Base-by-base conservation (phyloP, 2,113 vertebrate genomes). In the Irena cyanogastra region DNA sequence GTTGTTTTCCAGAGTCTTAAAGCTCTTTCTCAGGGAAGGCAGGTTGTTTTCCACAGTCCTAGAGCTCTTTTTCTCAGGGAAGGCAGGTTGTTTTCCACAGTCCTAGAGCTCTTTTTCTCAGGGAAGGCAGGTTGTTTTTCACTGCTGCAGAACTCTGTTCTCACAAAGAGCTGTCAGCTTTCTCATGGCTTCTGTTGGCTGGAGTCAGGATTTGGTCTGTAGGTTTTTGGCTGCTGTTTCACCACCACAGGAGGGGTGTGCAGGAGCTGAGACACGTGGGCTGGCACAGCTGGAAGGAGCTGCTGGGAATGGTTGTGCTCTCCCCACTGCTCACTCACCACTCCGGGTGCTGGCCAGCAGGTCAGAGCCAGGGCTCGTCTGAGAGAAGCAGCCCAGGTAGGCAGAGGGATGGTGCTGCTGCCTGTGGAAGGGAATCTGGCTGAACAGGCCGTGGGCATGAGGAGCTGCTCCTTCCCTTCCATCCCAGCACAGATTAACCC, bases 321-420 rank as follows among this genome's bases (percentile, higher is more conserved):
- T 72, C 23, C n/a, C 50, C 37, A 0, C 5, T 54, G 42, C n/a
- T 20, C 28, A 11, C 1, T 41, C n/a, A 8, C 22, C 16, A 16
- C 3, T 1, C 5, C 5, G 12, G 16, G 30, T 10, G 21, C 61
- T 35, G 61, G 47, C 4, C 66, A 70, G 77, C 61, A 63, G 41
- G 7, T 27, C 33, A 42, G 70, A 65, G 39, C 21, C 39, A 10
- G 9, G 2, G 11, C 45, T 70, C 2, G n/a, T n/a, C n/a, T n/a
- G n/a, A n/a, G n/a, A n/a, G n/a, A n/a, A n/a, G n/a, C n/a, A n/a
- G n/a, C 20, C 6, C 13, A 10, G 47, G 10, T 16, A 14, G 24
- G 66, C 57, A 61, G 57, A 0, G 1, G 9, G 66, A 9, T 37
- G 2, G 3, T n/a, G n/a, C 15, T 14, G 20, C 20, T 47, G 47